Evolutionary conservation across 2,113 vertebrate genomes (phyloP).

Genomic region (Trichomycterus rosablanca): DNA sequence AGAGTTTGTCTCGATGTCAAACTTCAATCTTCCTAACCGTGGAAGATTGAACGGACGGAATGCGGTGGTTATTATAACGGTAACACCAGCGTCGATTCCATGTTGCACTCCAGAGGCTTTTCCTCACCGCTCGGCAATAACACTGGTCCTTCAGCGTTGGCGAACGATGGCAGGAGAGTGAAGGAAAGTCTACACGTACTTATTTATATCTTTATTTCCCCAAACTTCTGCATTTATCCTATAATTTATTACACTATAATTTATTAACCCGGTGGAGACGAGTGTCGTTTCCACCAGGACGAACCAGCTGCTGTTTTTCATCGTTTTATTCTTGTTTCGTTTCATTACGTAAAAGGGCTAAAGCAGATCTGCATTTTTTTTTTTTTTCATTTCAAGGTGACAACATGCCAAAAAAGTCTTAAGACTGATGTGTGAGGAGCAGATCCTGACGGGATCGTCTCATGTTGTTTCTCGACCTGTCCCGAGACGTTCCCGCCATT

Average conservation of each 20-base stretch:
- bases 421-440: background rate
- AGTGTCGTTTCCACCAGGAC: slow-evolving; percentile 11
- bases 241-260: slow-evolving; percentile 36
- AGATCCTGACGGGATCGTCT: too few relatives aligned
- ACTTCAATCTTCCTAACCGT: too few relatives aligned
- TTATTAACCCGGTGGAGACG: slow-evolving; percentile 34
- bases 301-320: slow-evolving; percentile 37
- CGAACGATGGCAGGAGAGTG: slow-evolving; percentile 11
- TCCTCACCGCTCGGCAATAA: slow-evolving; percentile 27
- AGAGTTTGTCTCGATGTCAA: background rate
- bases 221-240: slow-evolving; percentile 24
- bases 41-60: too few relatives aligned
- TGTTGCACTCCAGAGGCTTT: slow-evolving; percentile 42
- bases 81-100: slow-evolving; percentile 30
- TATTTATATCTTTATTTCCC: slow-evolving; percentile 1
- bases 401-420: background rate
- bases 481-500: background rate
- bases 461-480: too few relatives aligned
- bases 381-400: slow-evolving; percentile 36
- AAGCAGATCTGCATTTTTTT: slow-evolving; percentile 54
- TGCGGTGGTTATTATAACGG: background rate
- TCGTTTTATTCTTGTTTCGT: slow-evolving; percentile 5
- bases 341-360: slow-evolving; percentile 67
- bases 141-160: slow-evolving; percentile 38
- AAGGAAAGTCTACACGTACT: slow-evolving; percentile 4